Conservation (phyloP, 2,888 invertebrate species). For the Pteria penguin region DNA sequence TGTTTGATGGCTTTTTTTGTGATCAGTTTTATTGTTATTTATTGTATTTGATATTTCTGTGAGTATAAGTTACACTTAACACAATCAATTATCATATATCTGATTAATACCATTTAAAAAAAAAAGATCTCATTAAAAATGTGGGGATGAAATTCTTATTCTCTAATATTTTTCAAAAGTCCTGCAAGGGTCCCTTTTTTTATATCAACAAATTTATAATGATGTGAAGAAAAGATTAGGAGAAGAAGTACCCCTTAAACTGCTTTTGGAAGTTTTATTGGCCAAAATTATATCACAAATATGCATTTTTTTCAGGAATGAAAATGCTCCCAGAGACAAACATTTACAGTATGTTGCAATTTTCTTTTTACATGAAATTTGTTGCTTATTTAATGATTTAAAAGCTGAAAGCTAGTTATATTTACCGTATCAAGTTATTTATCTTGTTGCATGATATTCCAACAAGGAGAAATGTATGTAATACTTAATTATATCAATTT, state of each 20-base stretch:
- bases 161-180: not conserved
- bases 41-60: not conserved
- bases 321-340: not conserved
- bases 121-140: not conserved
- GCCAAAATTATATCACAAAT: not conserved
- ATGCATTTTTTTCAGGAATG: not conserved
- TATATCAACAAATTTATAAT: not conserved
- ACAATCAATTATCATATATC: not conserved
- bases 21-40: not conserved
- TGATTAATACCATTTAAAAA: not conserved
- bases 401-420: not conserved
- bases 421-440: not conserved
- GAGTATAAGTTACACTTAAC: not conserved
- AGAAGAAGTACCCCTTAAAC: not conserved
- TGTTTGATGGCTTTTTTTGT: not conserved
- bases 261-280: not conserved
- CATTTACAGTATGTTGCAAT: not conserved
- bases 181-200: not conserved
- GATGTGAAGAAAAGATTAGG: not conserved
- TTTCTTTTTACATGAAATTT: not conserved
- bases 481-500: not conserved
- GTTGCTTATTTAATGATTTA: not conserved
- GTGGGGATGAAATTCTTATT: not conserved
- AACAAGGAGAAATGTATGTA: not conserved
- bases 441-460: not conserved